Evolutionary conservation across 1,140 invertebrate genomes (phyloP), one percentile per base, ranked within the genome.

Genomic region (Temnothorax longispinosus): DNA sequence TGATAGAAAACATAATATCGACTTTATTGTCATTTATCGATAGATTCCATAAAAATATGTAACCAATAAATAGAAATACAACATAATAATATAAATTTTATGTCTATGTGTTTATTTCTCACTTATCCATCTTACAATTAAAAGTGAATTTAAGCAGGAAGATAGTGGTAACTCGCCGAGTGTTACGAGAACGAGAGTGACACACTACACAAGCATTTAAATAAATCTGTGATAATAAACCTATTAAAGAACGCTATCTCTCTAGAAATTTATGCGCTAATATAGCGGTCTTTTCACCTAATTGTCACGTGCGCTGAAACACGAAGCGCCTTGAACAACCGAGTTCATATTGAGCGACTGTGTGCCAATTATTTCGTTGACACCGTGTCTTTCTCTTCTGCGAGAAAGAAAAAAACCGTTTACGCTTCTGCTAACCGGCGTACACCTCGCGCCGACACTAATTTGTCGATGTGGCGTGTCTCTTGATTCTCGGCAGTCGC

Each of bases 331-430:
- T 65, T 18, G n/a, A 69, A 50, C 41, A 50, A 50, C 21, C 21
- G 15, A 4, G 11, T 41, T 77, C 44, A 62, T 32, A 38, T 77
- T 47, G 21, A 62, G 35, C 38, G 15, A 18, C 21, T n/a, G n/a
- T 15, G n/a, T 32, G 13, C 10, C 38, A 65, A 78, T 78, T 65
- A 65, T n/a, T 64, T 64, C 27, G 18, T 75, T 27, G 72, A 77
- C 41, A 21, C 5, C 38, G 21, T 62, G 6, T 47, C 21, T 58
- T 15, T 58, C 6, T 44, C n/a, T 65, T 6, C 35, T 1, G 58
- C 13, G 6, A 21, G 13, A 27, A 32, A 56, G n/a, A 47, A 44
- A 82, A 11, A 27, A 21, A 1, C 1, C 21, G 15, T 13, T 72
- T 72, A 35, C 11, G 67, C n/a, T 72, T 60, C 64, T 21, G 58